Evolutionary conservation across 2,113 vertebrate species (phyloP), one percentile per base, ranked within the genome.

Genomic region (Macquaria australasica): DNA sequence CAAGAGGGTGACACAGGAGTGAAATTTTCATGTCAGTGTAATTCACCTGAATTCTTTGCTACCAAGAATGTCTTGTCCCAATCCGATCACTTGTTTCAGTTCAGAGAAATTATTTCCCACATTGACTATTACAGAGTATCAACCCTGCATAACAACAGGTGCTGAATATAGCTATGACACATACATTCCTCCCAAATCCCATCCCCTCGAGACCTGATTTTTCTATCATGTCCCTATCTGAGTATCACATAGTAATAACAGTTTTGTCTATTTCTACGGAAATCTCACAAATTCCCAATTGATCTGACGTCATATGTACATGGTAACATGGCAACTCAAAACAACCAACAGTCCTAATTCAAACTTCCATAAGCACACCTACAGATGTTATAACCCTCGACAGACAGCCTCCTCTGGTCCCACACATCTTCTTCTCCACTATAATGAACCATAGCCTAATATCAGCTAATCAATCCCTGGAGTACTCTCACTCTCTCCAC

Each of bases 391-490:
- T 43, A 76, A 84, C 66, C 43, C 60, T 21, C 63, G 76, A 89
- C 82, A 88, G 63, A 66, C 56, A 45, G 69, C 39, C 31, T 70
- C 25, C 51, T 77, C 68, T 37, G 67, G 86, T 72, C 45, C 69
- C 75, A 79, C 64, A 84, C 45, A 82, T 85, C 76, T 45, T 81
- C 4, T 79, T 62, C 43, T 85, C 8, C 60, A n/a, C 68, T 50
- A 55, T 81, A 73, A 81, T 88, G 70, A 87, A 84, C 48, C 70
- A 39, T 41, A 84, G 41, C 77, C 48, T 82, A 83, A 83, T 86
- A 90, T 86, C 64, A 83, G 75, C 48, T 76, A 77, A 87, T 90
- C 88, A 88, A 73, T 76, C 78, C 72, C 71, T 75, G 11, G 66
- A 80, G 85, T 60, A 37, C 81, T 20, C 81, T 88, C 79, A 56